phyloP scores from a whole-genome alignment of 2,888 invertebrate species.

The Hirtodrosophila confusa region DNA sequence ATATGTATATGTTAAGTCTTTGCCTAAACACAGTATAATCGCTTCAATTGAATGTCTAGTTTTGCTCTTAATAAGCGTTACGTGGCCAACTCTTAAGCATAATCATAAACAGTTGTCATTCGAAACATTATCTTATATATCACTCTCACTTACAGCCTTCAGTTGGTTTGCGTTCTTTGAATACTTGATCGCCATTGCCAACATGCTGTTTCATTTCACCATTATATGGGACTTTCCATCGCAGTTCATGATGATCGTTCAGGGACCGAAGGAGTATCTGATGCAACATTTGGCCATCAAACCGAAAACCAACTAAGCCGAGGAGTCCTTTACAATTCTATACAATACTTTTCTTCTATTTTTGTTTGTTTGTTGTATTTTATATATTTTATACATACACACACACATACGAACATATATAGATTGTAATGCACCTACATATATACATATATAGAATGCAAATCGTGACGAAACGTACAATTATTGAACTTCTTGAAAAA shows the following conservation, averaged over 20 bases:
- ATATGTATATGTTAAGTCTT: no score
- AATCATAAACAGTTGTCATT: background rate
- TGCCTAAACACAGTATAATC: no score
- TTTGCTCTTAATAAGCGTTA: background rate
- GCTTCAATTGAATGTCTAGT: no score
- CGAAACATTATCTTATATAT: conserved; percentile 4
- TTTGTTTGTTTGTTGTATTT: conserved; percentile 12
- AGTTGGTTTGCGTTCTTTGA: conserved; percentile 97
- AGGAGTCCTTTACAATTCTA: background rate
- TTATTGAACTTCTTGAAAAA: conserved; percentile 50
- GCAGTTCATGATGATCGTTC: conserved; percentile 90
- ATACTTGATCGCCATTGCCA: conserved; percentile 95
- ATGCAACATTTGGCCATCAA: conserved; percentile 66
- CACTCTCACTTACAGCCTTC: conserved; percentile 88
- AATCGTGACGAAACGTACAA: conserved; percentile 56
- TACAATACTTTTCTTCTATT: conserved; percentile 2
- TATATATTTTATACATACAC: conserved; percentile 17
- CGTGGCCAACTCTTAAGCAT: conserved; percentile 17
- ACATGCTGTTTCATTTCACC: conserved; percentile 96
- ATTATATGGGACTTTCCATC: conserved; percentile 94
- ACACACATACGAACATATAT: conserved; percentile 3
- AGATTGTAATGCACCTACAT: conserved; percentile 17
- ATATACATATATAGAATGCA: conserved; percentile 16
- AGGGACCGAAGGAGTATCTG: conserved; percentile 85
- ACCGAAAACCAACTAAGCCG: conserved; percentile 56